Percentiles rank a stretch among this genome's conserved stretches.
phyloP scores from a whole-genome alignment of 2,797 vertebrate genomes.

The Dryobates pubescens region DNA sequence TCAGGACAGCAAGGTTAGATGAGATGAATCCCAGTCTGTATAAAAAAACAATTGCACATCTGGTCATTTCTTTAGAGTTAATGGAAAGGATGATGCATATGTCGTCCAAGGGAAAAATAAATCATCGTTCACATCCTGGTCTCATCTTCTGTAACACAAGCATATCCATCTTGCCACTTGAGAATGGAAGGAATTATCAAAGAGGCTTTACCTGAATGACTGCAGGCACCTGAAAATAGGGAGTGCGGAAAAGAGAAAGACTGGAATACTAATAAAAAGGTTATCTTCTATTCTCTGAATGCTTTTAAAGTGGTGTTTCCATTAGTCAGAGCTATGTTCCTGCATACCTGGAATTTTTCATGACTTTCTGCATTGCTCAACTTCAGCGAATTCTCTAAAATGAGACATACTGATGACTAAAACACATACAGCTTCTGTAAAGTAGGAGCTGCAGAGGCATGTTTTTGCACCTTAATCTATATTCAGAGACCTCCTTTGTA shows the following conservation, averaged over 20 bases:
- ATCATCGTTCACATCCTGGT: slow-evolving; percentile 30
- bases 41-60: background rate
- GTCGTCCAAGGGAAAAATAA: slow-evolving; percentile 51
- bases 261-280: slow-evolving; percentile 5
- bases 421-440: background rate
- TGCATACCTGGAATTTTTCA: slow-evolving; percentile 9
- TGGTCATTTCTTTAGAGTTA: slow-evolving; percentile 32
- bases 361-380: background rate
- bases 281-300: background rate
- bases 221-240: slow-evolving; percentile 8
- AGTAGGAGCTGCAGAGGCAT: background rate
- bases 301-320: background rate
- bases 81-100: slow-evolving; percentile 43
- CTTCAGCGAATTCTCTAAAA: slow-evolving; percentile 7
- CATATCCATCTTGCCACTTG: background rate
- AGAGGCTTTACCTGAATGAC: slow-evolving; percentile 20
- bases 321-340: background rate
- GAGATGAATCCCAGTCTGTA: background rate
- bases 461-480: background rate
- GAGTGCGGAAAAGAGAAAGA: background rate
- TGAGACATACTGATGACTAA: background rate
- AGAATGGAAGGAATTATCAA: slow-evolving; percentile 26
- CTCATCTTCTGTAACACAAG: slow-evolving; percentile 27
- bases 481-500: background rate
- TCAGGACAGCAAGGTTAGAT: background rate